Evolutionary conservation across 2,888 invertebrate genomes (phyloP).

Genomic region (Tetanocera ferruginea): DNA sequence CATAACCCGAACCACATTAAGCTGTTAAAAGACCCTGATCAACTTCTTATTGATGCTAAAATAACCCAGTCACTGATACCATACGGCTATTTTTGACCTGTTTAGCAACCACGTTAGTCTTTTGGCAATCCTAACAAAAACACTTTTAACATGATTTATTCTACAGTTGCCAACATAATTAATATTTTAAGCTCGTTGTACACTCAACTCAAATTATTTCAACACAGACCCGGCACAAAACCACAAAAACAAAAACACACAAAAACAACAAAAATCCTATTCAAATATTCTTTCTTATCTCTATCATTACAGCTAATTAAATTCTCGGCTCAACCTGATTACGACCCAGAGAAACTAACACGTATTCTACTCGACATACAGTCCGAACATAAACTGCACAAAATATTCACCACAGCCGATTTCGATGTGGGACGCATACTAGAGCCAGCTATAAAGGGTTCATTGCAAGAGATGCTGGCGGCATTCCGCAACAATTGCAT

Average conservation of each 20-base stretch:
- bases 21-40: no score
- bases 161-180: not conserved
- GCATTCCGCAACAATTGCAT: conserved; percentile 68
- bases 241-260: not conserved
- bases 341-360: conserved; percentile 61
- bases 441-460: conserved; percentile 71
- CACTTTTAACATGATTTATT: no score
- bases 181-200: not conserved
- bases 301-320: conserved; percentile 62
- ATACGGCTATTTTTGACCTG: not conserved
- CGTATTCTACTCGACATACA: conserved; percentile 66
- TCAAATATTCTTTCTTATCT: not conserved
- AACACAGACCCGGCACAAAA: no score
- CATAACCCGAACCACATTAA: no score
- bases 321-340: conserved; percentile 61
- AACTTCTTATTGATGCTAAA: not conserved
- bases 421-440: conserved; percentile 72
- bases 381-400: conserved; percentile 69
- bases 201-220: not conserved
- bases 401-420: conserved; percentile 70
- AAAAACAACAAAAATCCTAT: not conserved
- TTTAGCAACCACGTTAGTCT: not conserved
- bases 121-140: no score
- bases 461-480: conserved; percentile 71
- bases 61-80: not conserved